A percentile compares a stretch with the other conserved stretches of the same genome.
phyloP scores from a whole-genome alignment of 2,888 invertebrate genomes.

The Drosophila flavopinicola region DNA sequence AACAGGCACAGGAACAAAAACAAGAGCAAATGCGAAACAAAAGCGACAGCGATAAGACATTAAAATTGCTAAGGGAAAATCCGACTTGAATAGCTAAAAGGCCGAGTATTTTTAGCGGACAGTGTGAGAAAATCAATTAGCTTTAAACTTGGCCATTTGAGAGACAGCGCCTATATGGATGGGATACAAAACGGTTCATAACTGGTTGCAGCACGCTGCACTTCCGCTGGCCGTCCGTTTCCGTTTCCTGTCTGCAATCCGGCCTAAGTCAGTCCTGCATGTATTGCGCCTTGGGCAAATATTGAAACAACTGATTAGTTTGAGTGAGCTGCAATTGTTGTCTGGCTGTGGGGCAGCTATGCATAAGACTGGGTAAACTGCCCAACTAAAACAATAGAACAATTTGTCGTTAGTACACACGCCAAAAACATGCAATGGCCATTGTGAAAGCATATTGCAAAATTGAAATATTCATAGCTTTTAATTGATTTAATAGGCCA shows the following conservation, averaged over 20 bases:
- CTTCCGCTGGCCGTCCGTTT: constrained; percentile 58
- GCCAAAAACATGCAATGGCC: constrained; percentile 16
- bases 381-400: constrained; percentile 29
- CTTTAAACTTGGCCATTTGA: constrained; percentile 29
- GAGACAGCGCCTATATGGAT: constrained; percentile 6
- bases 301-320: constrained; percentile 78
- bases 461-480: constrained; percentile 65
- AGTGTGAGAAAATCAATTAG: constrained; percentile 73
- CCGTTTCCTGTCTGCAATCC: constrained; percentile 52
- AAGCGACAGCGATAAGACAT: constrained; percentile 18
- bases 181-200: constrained; percentile 42
- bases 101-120: constrained; percentile 17
- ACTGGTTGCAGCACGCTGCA: constrained; percentile 50
- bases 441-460: constrained; percentile 31
- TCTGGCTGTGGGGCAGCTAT: constrained; percentile 3
- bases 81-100: constrained; percentile 8
- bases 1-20: background rate
- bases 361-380: background rate
- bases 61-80: constrained; percentile 24
- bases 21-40: constrained; percentile 3
- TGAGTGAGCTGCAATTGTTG: constrained; percentile 50
- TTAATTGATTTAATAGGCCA: constrained; percentile 64
- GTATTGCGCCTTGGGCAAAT: constrained; percentile 49
- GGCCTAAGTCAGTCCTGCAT: constrained; percentile 3
- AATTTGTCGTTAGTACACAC: constrained; percentile 53